These are phyloP conservation scores for Perodicticus potto DNA, from an alignment of 2,797 vertebrate species.

Conservation along the genomic window DNA sequence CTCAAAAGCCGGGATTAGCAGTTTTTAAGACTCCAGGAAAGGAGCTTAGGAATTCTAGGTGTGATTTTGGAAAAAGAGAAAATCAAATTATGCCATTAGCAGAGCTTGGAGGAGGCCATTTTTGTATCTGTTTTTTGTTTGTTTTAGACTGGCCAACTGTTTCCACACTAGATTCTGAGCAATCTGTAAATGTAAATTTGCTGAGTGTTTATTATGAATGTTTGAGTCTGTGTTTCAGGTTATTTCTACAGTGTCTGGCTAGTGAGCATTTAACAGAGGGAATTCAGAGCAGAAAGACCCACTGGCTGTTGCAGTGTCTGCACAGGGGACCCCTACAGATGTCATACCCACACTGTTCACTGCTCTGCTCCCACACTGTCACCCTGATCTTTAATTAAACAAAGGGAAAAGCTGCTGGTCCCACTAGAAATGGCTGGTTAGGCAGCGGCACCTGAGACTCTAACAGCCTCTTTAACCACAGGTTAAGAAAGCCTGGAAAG, in stretches of 20 bases:
- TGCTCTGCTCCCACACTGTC: constrained; percentile 74
- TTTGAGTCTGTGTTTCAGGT: constrained; percentile 24
- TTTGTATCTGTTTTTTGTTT: not conserved
- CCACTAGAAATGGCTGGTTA: constrained; percentile 77
- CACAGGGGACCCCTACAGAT: constrained; percentile 81
- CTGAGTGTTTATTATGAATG: not conserved
- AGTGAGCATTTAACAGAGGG: constrained; percentile 70
- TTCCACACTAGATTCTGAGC: not conserved
- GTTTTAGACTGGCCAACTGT: not conserved
- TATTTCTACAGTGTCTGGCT: constrained; percentile 31
- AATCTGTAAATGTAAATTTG: not conserved
- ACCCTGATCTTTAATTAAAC: constrained; percentile 83
- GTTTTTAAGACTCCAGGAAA: constrained; percentile 1
- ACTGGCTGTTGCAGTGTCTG: constrained; percentile 62
- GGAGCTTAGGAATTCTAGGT: not conserved
- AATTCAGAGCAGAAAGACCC: constrained; percentile 78
- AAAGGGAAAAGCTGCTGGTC: constrained; percentile 70
- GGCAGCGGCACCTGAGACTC: not conserved
- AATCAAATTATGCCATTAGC: not conserved
- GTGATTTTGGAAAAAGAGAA: not conserved
- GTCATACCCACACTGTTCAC: constrained; percentile 73
- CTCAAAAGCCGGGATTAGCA: not conserved
- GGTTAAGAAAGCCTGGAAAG: not conserved
- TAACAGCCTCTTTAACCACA: constrained; percentile 45
- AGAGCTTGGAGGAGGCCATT: not conserved